A percentile compares a stretch with the other conserved stretches of the same genome.
Evolutionary conservation across 2,888 invertebrate species (phyloP).

Genomic region (Shargacucullia verbasci): DNA sequence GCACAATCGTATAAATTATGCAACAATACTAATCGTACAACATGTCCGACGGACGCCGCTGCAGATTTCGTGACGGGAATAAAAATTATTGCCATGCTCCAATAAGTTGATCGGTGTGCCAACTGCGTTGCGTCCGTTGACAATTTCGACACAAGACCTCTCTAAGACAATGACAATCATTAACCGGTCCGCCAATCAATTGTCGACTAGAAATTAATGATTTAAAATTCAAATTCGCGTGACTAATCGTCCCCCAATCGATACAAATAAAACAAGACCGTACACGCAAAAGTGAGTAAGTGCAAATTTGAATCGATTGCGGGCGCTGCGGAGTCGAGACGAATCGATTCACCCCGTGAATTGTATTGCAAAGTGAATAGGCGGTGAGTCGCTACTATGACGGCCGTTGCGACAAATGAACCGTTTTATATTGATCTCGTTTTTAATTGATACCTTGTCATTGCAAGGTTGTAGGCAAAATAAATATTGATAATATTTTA

Average conservation of each 20-base stretch:
- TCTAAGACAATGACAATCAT: constrained; percentile 82
- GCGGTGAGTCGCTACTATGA: constrained; percentile 57
- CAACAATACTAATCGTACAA: constrained; percentile 74
- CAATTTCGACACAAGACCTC: constrained; percentile 78
- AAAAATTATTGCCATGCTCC: constrained; percentile 83
- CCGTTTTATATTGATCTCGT: constrained; percentile 77
- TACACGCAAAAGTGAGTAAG: constrained; percentile 72
- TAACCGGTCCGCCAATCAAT: constrained; percentile 64
- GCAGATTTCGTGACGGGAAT: constrained; percentile 79
- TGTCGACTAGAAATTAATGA: constrained; percentile 68
- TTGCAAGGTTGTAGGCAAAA: constrained; percentile 59
- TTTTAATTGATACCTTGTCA: constrained; percentile 71
- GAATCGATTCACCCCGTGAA: constrained; percentile 82
- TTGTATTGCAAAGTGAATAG: constrained; percentile 80
- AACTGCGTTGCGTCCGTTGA: constrained; percentile 72
- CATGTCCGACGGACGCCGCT: constrained; percentile 70
- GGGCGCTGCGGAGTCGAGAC: constrained; percentile 70
- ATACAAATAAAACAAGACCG: constrained; percentile 72
- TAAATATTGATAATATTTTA: constrained; percentile 45
- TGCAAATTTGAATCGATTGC: constrained; percentile 76
- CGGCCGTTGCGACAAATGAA: constrained; percentile 75
- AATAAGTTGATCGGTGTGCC: constrained; percentile 83
- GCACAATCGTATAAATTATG: constrained; percentile 71
- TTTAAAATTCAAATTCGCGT: constrained; percentile 67
- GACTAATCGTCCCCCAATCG: constrained; percentile 62